Percentiles rank a stretch among this genome's conserved stretches.
Conservation (phyloP, 2,888 invertebrate species). For the Agrochola litura region DNA sequence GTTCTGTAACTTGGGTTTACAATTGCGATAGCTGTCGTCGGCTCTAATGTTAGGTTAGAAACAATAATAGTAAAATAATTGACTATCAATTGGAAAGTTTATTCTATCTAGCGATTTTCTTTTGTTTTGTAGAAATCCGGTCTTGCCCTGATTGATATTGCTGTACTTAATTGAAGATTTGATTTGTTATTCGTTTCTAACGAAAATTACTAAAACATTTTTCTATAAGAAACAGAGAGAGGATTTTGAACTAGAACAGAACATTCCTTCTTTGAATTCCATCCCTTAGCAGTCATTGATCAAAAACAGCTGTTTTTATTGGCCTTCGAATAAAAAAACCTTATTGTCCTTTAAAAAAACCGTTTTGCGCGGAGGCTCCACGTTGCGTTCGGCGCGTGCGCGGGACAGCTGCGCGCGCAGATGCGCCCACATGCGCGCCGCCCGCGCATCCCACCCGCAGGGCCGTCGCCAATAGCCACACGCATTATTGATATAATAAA, state of each 20-base stretch:
- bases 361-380: constrained; percentile 56
- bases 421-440: constrained; percentile 66
- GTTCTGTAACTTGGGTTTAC: constrained; percentile 70
- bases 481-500: constrained; percentile 63
- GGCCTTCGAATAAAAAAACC: constrained; percentile 28
- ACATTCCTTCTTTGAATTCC: constrained; percentile 1
- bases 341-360: constrained; percentile 65
- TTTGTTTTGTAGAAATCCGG: constrained; percentile 1
- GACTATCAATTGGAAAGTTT: constrained; percentile 37
- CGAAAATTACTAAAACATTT: background rate
- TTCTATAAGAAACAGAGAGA: background rate
- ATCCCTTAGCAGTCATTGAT: constrained; percentile 13
- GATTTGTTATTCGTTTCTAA: background rate
- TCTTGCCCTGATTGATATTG: background rate
- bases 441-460: constrained; percentile 56
- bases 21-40: constrained; percentile 65
- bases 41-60: constrained; percentile 22
- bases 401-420: constrained; percentile 78
- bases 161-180: background rate
- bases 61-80: constrained; percentile 41
- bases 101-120: constrained; percentile 29
- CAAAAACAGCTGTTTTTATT: constrained; percentile 48
- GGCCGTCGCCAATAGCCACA: constrained; percentile 49
- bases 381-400: constrained; percentile 62
- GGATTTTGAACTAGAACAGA: background rate